Evolutionary conservation across 2,113 vertebrate genomes (phyloP), one percentile per base, ranked within the genome.

Genomic region (Toxostoma redivivum): DNA sequence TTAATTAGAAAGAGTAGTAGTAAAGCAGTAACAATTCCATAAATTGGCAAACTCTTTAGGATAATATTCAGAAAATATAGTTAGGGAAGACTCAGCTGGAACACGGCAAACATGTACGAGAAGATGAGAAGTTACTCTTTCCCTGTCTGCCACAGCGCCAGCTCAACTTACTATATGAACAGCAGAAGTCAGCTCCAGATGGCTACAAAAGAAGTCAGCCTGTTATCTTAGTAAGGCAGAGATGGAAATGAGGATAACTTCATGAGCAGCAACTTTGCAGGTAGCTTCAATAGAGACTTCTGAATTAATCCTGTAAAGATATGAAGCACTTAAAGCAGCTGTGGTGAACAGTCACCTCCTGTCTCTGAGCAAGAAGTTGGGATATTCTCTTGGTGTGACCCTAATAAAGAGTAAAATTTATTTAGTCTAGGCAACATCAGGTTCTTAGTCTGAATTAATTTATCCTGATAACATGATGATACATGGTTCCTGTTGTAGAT

Each of bases 111-210:
- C 30, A 28, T 2, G 24, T 53, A 62, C 72, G 58, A 53, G 28
- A 33, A 65, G 38, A 67, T 40, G 51, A 91, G 77, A 88, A 81
- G 51, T 78, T 66, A 50, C 8, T 3, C 0, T 73, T 85, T 76
- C 42, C 30, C 31, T 88, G 45, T 83, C 71, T 86, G 57, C 42
- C 54, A 38, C 44, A 65, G 45, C 5, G 2, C 76, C 88, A 80
- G 17, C 40, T 77, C 54, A 73, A 38, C 16, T 80, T 80, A 44
- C 44, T 85, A 48, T 58, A 35, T 13, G 66, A 94, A 73, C 37
- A 88, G 84, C 66, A 88, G 74, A 95, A 96, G 74, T 86, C 58
- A 83, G 71, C 64, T 88, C 90, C 92, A 93, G 88, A 90, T 88
- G 77, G 86, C 58, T 80, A 42, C n/a, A 92, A 78, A 92, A 45